Base-by-base conservation (phyloP, 2,888 invertebrate genomes). In the Isoperla grammatica region DNA sequence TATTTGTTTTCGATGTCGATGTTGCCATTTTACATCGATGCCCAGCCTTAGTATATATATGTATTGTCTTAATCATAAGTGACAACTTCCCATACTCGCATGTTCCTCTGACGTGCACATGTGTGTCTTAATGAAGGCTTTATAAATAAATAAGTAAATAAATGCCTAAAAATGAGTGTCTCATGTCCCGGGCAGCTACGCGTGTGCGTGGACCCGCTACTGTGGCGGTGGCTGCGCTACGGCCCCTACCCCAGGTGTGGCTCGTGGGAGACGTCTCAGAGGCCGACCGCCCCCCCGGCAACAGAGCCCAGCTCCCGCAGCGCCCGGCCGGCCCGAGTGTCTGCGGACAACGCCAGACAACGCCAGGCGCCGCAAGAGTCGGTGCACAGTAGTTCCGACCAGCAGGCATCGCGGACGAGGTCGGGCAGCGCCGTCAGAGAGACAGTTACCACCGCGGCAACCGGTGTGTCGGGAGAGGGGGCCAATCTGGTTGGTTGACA, bases 221-320 rank as follows among this genome's bases (percentile, higher is more conserved):
- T 87, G 11, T 77, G 82, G 55, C 76, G 79, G 42, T 87, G 84
- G 82, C 71, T 87, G n/a, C 75, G 81, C 1, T 87, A 86, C 71
- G 73, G 39, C 11, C 53, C 53, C 12, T 5, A 20, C 11, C 8
- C 39, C 19, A 12, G 35, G 2, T 20, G 9, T 15, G 17, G 15
- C 19, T 2, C 50, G 39, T 2, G 50, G 42, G 13, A 37, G 13
- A 13, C 43, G n/a, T 17, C 3, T 13, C 37, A 6, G 17, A 35
- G 20, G 20, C 17, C 11, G 11, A 9, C 20, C 3, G 13, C 23
- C 6, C 13, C 43, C 20, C 40, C 17, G 9, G 29, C 20, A 15
- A 53, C n/a, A 9, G 17, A 17, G 6, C 13, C 23, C 8, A 22
- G 45, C 56, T n/a, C 15, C 22, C 4, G 46, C 12, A 15, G 37